These are phyloP conservation scores for Telmatherina bonti DNA, from an alignment of 2,797 vertebrate species.

Conservation along the genomic window DNA sequence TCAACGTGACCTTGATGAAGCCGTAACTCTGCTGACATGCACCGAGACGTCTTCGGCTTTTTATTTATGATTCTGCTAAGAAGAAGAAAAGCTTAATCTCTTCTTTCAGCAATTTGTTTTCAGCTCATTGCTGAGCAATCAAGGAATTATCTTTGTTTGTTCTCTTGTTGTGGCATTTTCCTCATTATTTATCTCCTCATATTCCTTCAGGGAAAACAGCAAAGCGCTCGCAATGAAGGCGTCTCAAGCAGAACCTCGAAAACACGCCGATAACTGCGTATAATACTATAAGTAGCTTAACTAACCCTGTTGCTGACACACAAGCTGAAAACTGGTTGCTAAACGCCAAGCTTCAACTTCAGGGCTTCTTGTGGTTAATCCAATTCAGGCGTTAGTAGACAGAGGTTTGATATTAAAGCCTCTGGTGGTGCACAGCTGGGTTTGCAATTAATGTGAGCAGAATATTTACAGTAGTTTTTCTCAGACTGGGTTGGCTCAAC, in stretches of 20 bases:
- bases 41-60: conserved; percentile 6
- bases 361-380: conserved; percentile 63
- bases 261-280: conserved; percentile 68
- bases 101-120: conserved; percentile 48
- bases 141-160: conserved; percentile 59
- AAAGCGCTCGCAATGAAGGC: conserved; percentile 46
- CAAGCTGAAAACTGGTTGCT: conserved; percentile 54
- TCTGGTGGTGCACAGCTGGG: conserved; percentile 32
- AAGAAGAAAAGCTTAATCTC: conserved; percentile 44
- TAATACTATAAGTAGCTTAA: conserved; percentile 76
- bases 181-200: conserved; percentile 41
- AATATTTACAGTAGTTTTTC: no score
- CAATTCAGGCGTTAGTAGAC: conserved; percentile 48
- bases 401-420: conserved; percentile 56
- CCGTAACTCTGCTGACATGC: no score
- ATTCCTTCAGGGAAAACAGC: conserved; percentile 54
- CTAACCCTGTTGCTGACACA: conserved; percentile 66
- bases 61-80: conserved; percentile 27
- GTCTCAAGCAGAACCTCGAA: conserved; percentile 56
- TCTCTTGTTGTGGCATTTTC: conserved; percentile 46
- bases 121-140: conserved; percentile 40
- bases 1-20: no score
- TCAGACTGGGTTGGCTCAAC: no score
- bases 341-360: conserved; percentile 64
- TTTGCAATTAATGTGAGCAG: no score